Conservation (phyloP, 2,113 vertebrate genomes). For the Caranx melampygus region DNA sequence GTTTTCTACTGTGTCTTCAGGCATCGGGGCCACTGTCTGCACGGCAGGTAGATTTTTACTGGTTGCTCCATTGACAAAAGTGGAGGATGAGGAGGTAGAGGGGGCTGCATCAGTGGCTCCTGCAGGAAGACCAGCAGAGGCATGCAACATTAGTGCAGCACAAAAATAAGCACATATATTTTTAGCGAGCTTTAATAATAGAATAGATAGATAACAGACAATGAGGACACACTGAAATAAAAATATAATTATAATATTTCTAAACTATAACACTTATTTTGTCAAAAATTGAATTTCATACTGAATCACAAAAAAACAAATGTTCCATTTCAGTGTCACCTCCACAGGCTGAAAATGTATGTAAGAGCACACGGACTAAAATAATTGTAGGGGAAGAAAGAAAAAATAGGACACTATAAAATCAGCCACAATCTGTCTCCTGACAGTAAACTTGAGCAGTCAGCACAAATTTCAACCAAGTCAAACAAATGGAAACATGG, state of each 20-base stretch:
- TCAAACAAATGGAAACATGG: constrained; percentile 35
- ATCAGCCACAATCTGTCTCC: constrained; percentile 3
- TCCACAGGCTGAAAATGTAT: background rate
- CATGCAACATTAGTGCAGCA: background rate
- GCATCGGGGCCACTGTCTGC: constrained; percentile 96
- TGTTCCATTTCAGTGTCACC: background rate
- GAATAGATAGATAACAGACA: too few relatives aligned
- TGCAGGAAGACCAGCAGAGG: constrained; percentile 71
- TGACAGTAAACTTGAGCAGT: constrained; percentile 31
- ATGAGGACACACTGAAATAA: too few relatives aligned
- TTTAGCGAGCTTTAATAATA: background rate
- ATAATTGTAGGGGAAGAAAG: background rate
- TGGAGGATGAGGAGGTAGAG: constrained; percentile 91
- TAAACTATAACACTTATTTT: too few relatives aligned
- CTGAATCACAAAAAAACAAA: background rate
- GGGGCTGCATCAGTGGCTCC: constrained; percentile 90
- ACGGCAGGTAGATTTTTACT: constrained; percentile 98
- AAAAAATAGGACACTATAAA: background rate
- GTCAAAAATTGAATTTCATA: background rate
- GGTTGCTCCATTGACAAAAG: constrained; percentile 97
- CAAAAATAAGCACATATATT: background rate
- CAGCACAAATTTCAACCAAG: constrained; percentile 34
- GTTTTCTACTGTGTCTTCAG: constrained; percentile 95
- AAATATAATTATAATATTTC: too few relatives aligned
- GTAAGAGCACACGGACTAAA: background rate